phyloP scores from a whole-genome alignment of 2,113 vertebrate genomes.

The Odontophorus gujanensis region DNA sequence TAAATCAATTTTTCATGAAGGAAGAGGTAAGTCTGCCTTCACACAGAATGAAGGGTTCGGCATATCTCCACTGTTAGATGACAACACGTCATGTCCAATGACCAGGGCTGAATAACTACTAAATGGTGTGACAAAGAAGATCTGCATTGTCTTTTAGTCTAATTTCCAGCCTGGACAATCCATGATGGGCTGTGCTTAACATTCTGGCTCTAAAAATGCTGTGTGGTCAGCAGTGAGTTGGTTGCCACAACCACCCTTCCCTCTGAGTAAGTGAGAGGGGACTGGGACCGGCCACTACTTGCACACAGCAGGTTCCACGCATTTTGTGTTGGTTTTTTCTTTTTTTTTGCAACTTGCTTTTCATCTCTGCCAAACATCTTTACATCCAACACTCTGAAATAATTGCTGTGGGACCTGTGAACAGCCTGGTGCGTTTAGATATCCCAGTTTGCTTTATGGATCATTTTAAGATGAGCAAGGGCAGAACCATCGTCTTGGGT shows the following conservation, averaged over 20 bases:
- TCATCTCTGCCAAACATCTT: conserved; percentile 39
- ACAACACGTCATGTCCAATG: fast-evolving
- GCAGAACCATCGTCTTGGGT: conserved; percentile 52
- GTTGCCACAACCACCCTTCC: neutral
- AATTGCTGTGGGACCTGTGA: conserved; percentile 55
- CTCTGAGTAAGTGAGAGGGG: neutral
- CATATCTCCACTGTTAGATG: neutral
- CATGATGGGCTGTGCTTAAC: neutral
- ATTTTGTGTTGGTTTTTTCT: no score
- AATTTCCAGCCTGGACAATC: neutral
- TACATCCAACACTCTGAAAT: conserved; percentile 17
- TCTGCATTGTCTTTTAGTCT: neutral
- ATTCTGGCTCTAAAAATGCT: neutral
- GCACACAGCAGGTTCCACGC: neutral
- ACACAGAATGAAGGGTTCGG: neutral
- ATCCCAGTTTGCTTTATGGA: conserved; percentile 59
- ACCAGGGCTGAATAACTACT: neutral
- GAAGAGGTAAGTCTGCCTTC: neutral
- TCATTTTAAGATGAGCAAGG: conserved; percentile 60
- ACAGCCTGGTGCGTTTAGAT: conserved; percentile 50
- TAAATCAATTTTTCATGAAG: neutral
- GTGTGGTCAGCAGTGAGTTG: neutral
- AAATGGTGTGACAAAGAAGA: neutral
- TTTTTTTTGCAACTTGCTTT: conserved; percentile 10
- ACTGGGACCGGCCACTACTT: neutral